phyloP scores from a whole-genome alignment of 2,888 invertebrate species.

The Harpalus rubripes region DNA sequence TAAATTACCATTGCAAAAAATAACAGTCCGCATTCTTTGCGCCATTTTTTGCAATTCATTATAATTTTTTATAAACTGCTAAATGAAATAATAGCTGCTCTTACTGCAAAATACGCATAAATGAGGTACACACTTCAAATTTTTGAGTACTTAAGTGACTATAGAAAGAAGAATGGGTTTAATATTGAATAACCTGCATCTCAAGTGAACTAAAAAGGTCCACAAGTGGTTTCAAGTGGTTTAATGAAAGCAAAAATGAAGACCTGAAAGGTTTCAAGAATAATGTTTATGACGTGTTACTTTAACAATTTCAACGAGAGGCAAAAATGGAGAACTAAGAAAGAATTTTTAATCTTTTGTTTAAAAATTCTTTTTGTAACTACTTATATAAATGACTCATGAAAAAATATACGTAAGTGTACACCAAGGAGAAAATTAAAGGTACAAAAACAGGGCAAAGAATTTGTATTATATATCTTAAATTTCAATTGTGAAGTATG shows the following conservation, averaged over 20 bases:
- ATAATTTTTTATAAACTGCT: background rate
- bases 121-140: constrained; percentile 28
- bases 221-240: constrained; percentile 28
- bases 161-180: constrained; percentile 21
- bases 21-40: background rate
- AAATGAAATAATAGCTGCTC: constrained; percentile 19
- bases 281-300: constrained; percentile 30
- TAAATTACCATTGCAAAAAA: background rate
- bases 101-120: constrained; percentile 27
- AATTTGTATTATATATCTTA: too few species aligned
- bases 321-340: background rate
- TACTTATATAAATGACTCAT: too few species aligned
- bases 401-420: too few species aligned
- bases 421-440: too few species aligned
- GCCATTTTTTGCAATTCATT: background rate
- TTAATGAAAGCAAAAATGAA: constrained; percentile 49
- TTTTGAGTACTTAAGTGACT: constrained; percentile 38
- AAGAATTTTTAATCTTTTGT: background rate
- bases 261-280: constrained; percentile 9
- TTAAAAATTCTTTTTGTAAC: background rate
- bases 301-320: background rate
- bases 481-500: too few species aligned
- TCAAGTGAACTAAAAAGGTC: constrained; percentile 51
- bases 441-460: too few species aligned
- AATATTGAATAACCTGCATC: constrained; percentile 36